phyloP scores from a whole-genome alignment of 1,140 invertebrate genomes.

The Protaetia brevitarsis region DNA sequence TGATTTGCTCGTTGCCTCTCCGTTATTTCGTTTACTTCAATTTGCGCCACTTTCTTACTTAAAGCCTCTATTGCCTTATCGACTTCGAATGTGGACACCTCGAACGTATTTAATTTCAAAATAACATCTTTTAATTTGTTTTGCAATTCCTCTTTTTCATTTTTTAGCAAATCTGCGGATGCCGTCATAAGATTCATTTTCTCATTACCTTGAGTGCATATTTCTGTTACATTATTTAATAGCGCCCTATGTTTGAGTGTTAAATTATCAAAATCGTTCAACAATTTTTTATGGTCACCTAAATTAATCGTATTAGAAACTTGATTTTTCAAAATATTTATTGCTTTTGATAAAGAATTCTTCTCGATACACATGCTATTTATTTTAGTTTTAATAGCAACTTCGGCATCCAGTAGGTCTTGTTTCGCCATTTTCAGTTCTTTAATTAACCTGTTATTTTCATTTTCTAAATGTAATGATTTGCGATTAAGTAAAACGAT shows the following conservation, averaged over 20 bases:
- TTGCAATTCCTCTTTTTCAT: slow-evolving; percentile 43
- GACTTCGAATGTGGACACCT: not conserved
- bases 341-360: slow-evolving; percentile 41
- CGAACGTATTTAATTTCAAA: slow-evolving; percentile 24
- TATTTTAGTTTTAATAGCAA: slow-evolving; percentile 40
- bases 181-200: slow-evolving; percentile 35
- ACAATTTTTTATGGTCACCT: slow-evolving; percentile 38
- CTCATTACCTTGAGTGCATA: slow-evolving; percentile 30
- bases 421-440: slow-evolving; percentile 44
- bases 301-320: slow-evolving; percentile 43
- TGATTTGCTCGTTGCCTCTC: slow-evolving; percentile 50
- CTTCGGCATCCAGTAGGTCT: slow-evolving; percentile 43
- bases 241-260: slow-evolving; percentile 45
- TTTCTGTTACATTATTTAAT: slow-evolving; percentile 39
- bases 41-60: slow-evolving; percentile 35
- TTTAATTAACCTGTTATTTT: slow-evolving; percentile 40
- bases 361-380: slow-evolving; percentile 41
- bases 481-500: slow-evolving; percentile 41
- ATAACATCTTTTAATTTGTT: slow-evolving; percentile 29
- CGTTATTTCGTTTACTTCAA: slow-evolving; percentile 41
- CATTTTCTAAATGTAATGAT: slow-evolving; percentile 40
- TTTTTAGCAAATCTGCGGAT: slow-evolving; percentile 37
- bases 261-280: slow-evolving; percentile 46
- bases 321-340: slow-evolving; percentile 42
- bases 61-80: slow-evolving; percentile 30